Percentiles rank a stretch among this genome's conserved stretches.
Evolutionary conservation across 2,888 invertebrate genomes (phyloP).

Genomic region (Ennomos erosarius): DNA sequence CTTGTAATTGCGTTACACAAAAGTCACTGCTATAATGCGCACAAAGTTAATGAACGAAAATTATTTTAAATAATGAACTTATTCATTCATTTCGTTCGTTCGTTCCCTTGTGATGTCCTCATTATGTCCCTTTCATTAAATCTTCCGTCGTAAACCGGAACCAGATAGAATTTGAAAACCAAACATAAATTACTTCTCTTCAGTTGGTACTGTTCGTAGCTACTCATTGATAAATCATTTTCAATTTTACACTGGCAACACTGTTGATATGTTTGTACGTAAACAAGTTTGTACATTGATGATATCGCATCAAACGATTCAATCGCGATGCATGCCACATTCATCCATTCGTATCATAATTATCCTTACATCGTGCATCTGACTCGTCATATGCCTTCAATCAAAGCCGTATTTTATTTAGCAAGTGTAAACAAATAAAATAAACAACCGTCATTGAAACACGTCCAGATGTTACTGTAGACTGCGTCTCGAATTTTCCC

Average conservation of each 20-base stretch:
- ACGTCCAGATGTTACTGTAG: slow-evolving; percentile 41
- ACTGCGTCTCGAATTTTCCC: slow-evolving; percentile 34
- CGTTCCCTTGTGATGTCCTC: slow-evolving; percentile 2
- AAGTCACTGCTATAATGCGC: slow-evolving; percentile 5
- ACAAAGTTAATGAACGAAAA: slow-evolving; percentile 11
- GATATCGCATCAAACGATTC: slow-evolving; percentile 38
- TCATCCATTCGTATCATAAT: slow-evolving; percentile 28
- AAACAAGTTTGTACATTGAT: slow-evolving; percentile 20
- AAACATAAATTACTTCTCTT: too few species aligned
- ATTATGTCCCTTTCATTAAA: slow-evolving; percentile 16
- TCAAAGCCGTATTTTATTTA: slow-evolving; percentile 39
- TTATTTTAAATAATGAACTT: slow-evolving; percentile 19
- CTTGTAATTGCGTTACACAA: not conserved
- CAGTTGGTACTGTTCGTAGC: too few species aligned
- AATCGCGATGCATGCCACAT: slow-evolving; percentile 26
- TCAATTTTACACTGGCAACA: slow-evolving; percentile 2
- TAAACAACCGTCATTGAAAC: slow-evolving; percentile 48
- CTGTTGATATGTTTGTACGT: slow-evolving; percentile 11
- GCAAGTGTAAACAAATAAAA: slow-evolving; percentile 44
- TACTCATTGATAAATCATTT: not conserved
- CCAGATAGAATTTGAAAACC: slow-evolving; percentile 1
- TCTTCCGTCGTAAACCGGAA: not conserved
- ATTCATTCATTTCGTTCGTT: slow-evolving; percentile 1
- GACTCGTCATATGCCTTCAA: slow-evolving; percentile 42
- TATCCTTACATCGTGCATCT: slow-evolving; percentile 20